Evolutionary conservation across 2,888 invertebrate genomes (phyloP).

Genomic region (Synanthedon tipuliformis): DNA sequence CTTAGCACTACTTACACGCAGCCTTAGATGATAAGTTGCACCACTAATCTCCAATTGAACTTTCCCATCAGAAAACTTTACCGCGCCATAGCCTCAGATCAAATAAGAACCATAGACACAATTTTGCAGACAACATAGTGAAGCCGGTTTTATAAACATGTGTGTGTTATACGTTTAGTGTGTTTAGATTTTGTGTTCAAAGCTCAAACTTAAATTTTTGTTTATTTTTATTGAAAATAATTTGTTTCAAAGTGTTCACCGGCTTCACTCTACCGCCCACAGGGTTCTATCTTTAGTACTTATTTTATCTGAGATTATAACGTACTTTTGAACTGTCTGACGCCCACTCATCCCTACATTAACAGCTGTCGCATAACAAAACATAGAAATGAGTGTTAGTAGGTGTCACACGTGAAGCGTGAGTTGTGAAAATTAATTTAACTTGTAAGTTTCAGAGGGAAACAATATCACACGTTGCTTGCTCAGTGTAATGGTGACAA

Average conservation of each 20-base stretch:
- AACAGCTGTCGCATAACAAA: background rate
- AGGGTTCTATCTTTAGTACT: too few relatives aligned
- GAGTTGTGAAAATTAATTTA: slow-evolving; percentile 34
- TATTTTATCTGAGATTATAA: background rate
- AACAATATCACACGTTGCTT: slow-evolving; percentile 7
- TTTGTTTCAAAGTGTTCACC: too few relatives aligned
- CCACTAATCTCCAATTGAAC: background rate
- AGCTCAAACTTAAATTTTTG: too few relatives aligned
- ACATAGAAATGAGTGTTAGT: background rate
- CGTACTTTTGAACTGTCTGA: background rate
- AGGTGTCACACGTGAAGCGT: slow-evolving; percentile 9
- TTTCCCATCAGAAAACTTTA: background rate
- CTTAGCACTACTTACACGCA: background rate
- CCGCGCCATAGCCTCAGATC: background rate
- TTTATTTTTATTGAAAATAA: too few relatives aligned
- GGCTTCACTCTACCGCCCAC: too few relatives aligned
- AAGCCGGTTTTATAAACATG: too few relatives aligned
- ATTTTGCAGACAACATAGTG: too few relatives aligned
- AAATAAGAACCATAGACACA: too few relatives aligned
- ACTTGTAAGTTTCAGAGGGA: slow-evolving; percentile 23
- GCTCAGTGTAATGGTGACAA: slow-evolving; percentile 4
- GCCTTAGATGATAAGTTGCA: background rate
- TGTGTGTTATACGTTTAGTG: too few relatives aligned
- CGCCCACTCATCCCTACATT: background rate
- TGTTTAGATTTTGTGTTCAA: too few relatives aligned